Conservation (phyloP, 2,797 vertebrate species). For the Cirrhinus mrigala region DNA sequence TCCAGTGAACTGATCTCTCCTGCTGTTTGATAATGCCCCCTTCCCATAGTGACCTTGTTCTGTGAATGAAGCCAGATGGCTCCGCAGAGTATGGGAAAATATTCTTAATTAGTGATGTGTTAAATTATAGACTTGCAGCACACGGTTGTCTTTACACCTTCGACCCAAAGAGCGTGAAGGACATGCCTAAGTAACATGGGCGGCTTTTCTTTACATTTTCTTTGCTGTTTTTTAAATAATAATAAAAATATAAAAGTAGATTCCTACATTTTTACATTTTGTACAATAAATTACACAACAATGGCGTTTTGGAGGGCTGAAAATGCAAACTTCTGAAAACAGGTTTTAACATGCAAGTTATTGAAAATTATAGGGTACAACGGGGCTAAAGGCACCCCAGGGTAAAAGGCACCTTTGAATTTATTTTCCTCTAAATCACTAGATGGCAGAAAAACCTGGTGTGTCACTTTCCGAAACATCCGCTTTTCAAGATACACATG, state of each 20-base stretch:
- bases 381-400: too few species aligned
- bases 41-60: constrained; percentile 5
- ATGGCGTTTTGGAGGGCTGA: too few species aligned
- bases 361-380: too few species aligned
- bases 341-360: too few species aligned
- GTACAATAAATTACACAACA: too few species aligned
- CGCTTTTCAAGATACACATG: too few species aligned
- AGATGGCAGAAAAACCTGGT: too few species aligned
- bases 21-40: constrained; percentile 7
- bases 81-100: not conserved
- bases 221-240: not conserved
- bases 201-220: not conserved
- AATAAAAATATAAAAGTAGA: not conserved
- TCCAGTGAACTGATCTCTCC: constrained; percentile 35
- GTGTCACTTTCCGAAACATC: too few species aligned
- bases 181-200: not conserved
- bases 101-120: constrained; percentile 27
- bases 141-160: not conserved
- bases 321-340: too few species aligned
- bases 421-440: too few species aligned
- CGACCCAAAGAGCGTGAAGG: not conserved
- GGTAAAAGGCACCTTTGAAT: too few species aligned
- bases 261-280: not conserved
- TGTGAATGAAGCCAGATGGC: constrained; percentile 26
- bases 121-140: not conserved